phyloP scores from a whole-genome alignment of 2,888 invertebrate species.

The Lithophane leautieri region DNA sequence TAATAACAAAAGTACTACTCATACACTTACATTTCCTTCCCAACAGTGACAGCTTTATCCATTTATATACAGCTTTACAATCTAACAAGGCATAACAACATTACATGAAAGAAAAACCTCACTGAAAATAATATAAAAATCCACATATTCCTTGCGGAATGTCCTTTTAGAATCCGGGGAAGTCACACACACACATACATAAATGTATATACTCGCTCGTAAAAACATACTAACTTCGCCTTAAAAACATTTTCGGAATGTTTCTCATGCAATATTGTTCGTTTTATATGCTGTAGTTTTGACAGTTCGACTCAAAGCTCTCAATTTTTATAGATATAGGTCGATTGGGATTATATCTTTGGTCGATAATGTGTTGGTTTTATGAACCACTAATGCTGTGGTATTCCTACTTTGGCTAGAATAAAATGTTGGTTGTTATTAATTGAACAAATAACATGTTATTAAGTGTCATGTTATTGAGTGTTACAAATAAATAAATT shows the following conservation, averaged over 20 bases:
- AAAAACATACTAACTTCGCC: conserved; percentile 31
- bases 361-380: conserved; percentile 23
- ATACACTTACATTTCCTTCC: too few species aligned
- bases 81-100: conserved; percentile 4
- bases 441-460: not conserved
- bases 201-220: conserved; percentile 12
- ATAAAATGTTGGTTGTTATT: not conserved
- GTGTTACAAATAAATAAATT: too few species aligned
- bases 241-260: conserved; percentile 15
- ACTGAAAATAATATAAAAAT: conserved; percentile 16
- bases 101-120: conserved; percentile 16
- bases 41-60: too few species aligned
- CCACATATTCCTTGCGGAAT: conserved; percentile 5
- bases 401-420: not conserved
- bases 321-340: conserved; percentile 30
- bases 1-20: too few species aligned
- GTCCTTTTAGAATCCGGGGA: not conserved
- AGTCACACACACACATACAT: not conserved
- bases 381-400: conserved; percentile 13
- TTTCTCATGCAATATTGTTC: conserved; percentile 18
- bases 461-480: too few species aligned
- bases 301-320: conserved; percentile 14
- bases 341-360: conserved; percentile 4
- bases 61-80: not conserved
- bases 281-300: conserved; percentile 18